These are phyloP conservation scores for Alligator mississippiensis DNA, from an alignment of 2,113 vertebrate genomes.

Conservation along the genomic window DNA sequence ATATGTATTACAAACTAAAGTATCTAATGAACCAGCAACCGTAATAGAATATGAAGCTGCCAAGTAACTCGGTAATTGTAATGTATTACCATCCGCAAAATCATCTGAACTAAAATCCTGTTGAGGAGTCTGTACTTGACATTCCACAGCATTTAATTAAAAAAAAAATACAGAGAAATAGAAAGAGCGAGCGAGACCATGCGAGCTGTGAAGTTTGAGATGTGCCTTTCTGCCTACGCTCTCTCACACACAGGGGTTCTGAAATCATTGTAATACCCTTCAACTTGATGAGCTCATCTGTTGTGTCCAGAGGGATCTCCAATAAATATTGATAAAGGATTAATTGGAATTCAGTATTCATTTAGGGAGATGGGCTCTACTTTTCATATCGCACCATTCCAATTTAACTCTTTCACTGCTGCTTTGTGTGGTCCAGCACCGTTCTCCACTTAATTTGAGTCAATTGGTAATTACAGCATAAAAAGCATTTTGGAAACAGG, in stretches of 20 bases:
- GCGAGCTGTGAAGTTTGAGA: background rate
- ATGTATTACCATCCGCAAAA: conserved; percentile 3
- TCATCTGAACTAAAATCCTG: conserved; percentile 42
- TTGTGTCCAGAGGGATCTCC: background rate
- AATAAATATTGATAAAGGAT: background rate
- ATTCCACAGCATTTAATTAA: conserved; percentile 60
- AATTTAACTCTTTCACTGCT: conserved; percentile 55
- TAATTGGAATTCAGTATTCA: conserved; percentile 34
- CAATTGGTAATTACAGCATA: background rate
- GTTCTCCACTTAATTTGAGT: conserved; percentile 18
- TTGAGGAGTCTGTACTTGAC: conserved; percentile 39
- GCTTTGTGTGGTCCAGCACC: background rate
- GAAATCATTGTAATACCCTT: conserved; percentile 33
- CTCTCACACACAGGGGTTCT: background rate
- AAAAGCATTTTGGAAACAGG: background rate
- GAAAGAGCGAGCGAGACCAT: background rate
- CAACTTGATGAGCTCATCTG: conserved; percentile 43
- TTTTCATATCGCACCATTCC: background rate
- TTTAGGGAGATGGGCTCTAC: conserved; percentile 4
- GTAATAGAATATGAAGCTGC: background rate
- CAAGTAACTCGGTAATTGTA: conserved; percentile 34
- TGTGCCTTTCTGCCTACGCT: background rate
- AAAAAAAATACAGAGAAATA: background rate
- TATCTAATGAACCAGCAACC: background rate
- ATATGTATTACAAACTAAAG: background rate